Evolutionary conservation across 2,888 invertebrate genomes (phyloP).

Genomic region (Polyploca ridens): DNA sequence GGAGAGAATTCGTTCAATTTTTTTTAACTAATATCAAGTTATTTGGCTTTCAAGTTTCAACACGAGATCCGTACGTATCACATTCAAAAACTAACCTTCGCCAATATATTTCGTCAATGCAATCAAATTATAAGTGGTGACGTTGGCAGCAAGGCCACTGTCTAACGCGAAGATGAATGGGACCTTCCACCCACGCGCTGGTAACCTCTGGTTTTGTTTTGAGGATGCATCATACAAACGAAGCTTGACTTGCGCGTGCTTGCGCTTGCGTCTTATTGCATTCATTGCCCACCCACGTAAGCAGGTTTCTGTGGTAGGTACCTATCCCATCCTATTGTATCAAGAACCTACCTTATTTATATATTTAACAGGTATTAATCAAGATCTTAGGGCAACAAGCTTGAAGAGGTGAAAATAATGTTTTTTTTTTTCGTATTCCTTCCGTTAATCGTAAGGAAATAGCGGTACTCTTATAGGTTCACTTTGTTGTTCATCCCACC

Average conservation of each 20-base stretch:
- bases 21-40: too few relatives aligned
- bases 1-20: too few relatives aligned
- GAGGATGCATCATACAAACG: neutral
- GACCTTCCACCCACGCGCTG: neutral
- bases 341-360: neutral
- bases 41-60: neutral
- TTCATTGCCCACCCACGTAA: conserved; percentile 3
- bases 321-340: neutral
- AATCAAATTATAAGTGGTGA: neutral
- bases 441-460: too few relatives aligned
- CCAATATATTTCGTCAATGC: conserved; percentile 3
- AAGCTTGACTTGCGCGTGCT: neutral
- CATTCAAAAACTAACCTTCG: conserved; percentile 5
- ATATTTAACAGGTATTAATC: neutral
- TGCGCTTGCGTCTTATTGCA: neutral
- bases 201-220: neutral
- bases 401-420: too few relatives aligned
- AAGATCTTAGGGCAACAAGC: too few relatives aligned
- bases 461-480: too few relatives aligned
- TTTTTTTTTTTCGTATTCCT: too few relatives aligned
- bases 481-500: too few relatives aligned
- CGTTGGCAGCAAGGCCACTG: neutral
- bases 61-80: neutral
- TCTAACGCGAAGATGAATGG: conserved; percentile 1
- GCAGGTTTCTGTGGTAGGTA: neutral